These are phyloP conservation scores for Drosophila pseudotakahashii DNA, from an alignment of 2,888 invertebrate genomes.

Conservation along the genomic window DNA sequence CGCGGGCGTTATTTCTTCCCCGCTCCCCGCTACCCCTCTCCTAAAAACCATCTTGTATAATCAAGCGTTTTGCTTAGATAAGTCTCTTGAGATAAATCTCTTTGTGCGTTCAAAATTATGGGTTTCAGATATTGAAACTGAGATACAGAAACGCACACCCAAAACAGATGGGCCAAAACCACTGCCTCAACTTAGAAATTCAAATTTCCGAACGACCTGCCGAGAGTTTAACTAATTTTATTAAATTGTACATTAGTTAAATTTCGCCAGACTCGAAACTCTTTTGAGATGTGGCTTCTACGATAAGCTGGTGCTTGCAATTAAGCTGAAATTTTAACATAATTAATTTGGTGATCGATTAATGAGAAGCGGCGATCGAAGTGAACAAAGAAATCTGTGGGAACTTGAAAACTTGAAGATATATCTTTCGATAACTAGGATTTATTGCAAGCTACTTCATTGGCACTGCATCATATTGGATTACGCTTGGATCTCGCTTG, in stretches of 20 bases:
- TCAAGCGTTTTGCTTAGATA: conserved; percentile 76
- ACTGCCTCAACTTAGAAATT: conserved; percentile 49
- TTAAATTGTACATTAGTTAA: conserved; percentile 70
- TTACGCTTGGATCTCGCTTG: conserved; percentile 9
- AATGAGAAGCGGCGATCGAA: conserved; percentile 12
- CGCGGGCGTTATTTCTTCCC: conserved; percentile 46
- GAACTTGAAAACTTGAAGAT: conserved; percentile 28
- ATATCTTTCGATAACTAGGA: conserved; percentile 6
- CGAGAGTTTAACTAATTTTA: conserved; percentile 70
- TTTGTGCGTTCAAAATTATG: conserved; percentile 58
- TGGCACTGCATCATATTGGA: conserved; percentile 20
- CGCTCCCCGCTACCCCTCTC: not conserved
- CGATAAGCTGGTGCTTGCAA: conserved; percentile 60
- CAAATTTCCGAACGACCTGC: conserved; percentile 48
- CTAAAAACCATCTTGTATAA: conserved; percentile 35
- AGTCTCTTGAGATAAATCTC: conserved; percentile 73
- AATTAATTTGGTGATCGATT: conserved; percentile 64
- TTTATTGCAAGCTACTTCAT: conserved; percentile 23
- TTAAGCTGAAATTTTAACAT: conserved; percentile 68
- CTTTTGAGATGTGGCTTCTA: conserved; percentile 40
- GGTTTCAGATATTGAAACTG: conserved; percentile 65
- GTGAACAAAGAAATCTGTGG: conserved; percentile 35
- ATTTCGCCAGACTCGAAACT: conserved; percentile 53
- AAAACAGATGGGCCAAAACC: not conserved
- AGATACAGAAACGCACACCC: conserved; percentile 52